Conservation (phyloP, 1,140 invertebrate genomes). For the Bemisia tabaci region DNA sequence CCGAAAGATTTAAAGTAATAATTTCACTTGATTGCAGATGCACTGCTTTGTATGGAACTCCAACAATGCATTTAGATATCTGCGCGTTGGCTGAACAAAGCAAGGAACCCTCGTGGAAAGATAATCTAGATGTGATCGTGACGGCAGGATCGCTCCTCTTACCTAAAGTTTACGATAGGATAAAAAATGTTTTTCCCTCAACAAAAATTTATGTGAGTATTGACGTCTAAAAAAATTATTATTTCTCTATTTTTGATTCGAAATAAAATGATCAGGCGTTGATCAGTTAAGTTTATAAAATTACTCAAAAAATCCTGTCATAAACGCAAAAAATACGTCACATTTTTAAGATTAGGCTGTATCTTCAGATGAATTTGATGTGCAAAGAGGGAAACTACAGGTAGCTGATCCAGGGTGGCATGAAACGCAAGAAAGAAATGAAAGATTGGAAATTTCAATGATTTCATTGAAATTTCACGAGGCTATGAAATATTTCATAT, state of each 20-base stretch:
- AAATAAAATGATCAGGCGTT: neutral
- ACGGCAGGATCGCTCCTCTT: constrained; percentile 64
- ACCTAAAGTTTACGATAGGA: constrained; percentile 49
- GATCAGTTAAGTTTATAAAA: no score
- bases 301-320: no score
- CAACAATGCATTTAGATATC: constrained; percentile 92
- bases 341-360: no score
- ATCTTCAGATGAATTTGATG: no score
- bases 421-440: no score
- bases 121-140: constrained; percentile 37
- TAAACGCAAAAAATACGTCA: no score
- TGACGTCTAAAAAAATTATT: constrained; percentile 9
- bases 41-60: constrained; percentile 72
- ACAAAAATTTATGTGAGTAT: constrained; percentile 20
- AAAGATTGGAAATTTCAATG: no score
- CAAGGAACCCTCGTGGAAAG: neutral
- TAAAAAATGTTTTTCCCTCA: constrained; percentile 33
- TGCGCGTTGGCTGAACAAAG: constrained; percentile 12
- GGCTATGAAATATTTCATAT: no score
- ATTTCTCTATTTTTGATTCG: constrained; percentile 9
- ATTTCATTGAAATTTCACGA: no score
- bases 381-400: no score
- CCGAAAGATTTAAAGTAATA: no score
- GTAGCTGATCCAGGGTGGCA: no score
- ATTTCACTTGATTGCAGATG: constrained; percentile 44